Evolutionary conservation across 2,797 vertebrate genomes (phyloP).

Genomic region (Orestias chungarensis): DNA sequence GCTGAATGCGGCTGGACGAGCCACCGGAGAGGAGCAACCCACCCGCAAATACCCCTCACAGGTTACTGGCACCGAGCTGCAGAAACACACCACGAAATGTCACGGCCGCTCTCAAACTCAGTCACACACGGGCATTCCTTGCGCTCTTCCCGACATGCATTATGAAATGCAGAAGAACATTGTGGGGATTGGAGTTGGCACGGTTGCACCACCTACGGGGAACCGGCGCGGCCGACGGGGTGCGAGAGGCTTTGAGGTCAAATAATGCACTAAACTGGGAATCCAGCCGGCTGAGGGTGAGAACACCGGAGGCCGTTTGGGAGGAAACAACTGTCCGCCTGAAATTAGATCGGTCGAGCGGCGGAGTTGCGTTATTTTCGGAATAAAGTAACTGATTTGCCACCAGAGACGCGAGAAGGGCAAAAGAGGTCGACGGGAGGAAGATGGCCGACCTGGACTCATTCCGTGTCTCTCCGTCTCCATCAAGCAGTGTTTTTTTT

Average conservation of each 20-base stretch:
- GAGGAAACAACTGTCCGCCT: slow-evolving; percentile 9
- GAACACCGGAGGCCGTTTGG: slow-evolving; percentile 26
- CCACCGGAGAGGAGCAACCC: slow-evolving; percentile 20
- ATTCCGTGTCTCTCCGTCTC: slow-evolving; percentile 23
- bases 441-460: slow-evolving; percentile 16
- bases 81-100: slow-evolving; percentile 23
- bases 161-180: slow-evolving; percentile 32
- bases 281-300: slow-evolving; percentile 11
- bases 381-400: slow-evolving; percentile 4
- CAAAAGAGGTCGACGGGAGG: background rate
- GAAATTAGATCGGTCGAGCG: slow-evolving; percentile 13
- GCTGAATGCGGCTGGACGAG: background rate
- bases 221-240: slow-evolving; percentile 33
- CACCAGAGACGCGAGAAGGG: slow-evolving; percentile 1
- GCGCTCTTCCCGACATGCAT: slow-evolving; percentile 29
- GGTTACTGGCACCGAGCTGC: slow-evolving; percentile 37
- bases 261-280: slow-evolving; percentile 32
- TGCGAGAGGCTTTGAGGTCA: slow-evolving; percentile 59
- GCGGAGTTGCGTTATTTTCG: slow-evolving; percentile 15
- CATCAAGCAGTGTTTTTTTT: slow-evolving; percentile 31
- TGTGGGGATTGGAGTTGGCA: slow-evolving; percentile 46
- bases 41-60: slow-evolving; percentile 12
- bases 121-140: background rate
- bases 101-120: slow-evolving; percentile 8
- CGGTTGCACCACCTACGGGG: slow-evolving; percentile 38